A percentile compares a stretch with the other conserved stretches of the same genome.
Evolutionary conservation across 1,140 invertebrate genomes (phyloP).

Genomic region (Acromyrmex heyeri): DNA sequence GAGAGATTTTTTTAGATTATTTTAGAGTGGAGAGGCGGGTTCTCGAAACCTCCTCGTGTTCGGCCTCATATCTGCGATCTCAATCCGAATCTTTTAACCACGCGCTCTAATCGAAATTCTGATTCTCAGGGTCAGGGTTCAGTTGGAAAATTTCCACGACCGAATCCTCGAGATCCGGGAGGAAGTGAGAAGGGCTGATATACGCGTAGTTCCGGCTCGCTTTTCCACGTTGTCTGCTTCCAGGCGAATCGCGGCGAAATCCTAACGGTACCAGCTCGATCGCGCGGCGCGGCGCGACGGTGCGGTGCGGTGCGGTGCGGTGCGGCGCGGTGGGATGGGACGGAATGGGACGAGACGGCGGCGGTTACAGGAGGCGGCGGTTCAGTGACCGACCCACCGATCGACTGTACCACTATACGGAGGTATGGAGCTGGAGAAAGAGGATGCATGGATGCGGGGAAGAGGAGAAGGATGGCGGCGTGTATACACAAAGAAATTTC

Average conservation of each 20-base stretch:
- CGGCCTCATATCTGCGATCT: not conserved
- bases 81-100: not conserved
- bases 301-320: not conserved
- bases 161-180: not conserved
- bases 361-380: constrained; percentile 72
- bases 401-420: constrained; percentile 65
- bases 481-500: not conserved
- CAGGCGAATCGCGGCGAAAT: constrained; percentile 76
- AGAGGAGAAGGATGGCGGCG: not conserved
- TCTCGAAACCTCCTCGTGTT: not conserved
- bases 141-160: not conserved
- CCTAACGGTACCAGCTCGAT: constrained; percentile 75
- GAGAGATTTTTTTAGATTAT: too few relatives aligned
- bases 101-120: not conserved
- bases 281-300: not conserved
- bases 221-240: constrained; percentile 57
- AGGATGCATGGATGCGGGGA: not conserved
- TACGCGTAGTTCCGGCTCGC: constrained; percentile 27
- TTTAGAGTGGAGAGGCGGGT: not conserved
- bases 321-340: constrained; percentile 29
- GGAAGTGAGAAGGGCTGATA: not conserved
- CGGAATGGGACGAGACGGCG: constrained; percentile 71
- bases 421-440: constrained; percentile 56
- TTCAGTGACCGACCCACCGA: constrained; percentile 80
- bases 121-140: not conserved